phyloP scores from a whole-genome alignment of 2,797 vertebrate species.

The Sciaenops ocellatus region DNA sequence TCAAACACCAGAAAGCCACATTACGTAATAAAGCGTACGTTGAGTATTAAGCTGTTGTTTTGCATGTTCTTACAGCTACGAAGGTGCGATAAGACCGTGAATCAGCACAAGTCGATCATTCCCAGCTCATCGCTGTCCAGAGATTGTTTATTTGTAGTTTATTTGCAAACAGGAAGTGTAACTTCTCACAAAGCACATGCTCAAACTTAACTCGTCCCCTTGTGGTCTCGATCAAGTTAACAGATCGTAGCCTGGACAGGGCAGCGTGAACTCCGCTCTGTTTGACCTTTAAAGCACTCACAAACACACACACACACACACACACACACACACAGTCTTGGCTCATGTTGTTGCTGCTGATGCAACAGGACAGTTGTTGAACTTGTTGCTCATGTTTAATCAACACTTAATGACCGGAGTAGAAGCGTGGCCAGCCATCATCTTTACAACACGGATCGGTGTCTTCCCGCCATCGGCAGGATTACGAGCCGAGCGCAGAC shows the following conservation, averaged over 20 bases:
- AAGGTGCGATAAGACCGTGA: not conserved
- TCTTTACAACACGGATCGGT: not conserved
- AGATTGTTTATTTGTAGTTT: not conserved
- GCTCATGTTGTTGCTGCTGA: slow-evolving; percentile 31
- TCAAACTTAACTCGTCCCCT: not conserved
- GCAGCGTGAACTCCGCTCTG: not conserved
- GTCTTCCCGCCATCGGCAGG: slow-evolving; percentile 3
- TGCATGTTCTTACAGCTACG: not conserved
- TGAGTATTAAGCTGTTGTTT: no score
- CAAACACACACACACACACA: slow-evolving; percentile 6
- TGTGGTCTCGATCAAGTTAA: slow-evolving; percentile 14
- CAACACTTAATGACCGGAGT: slow-evolving; percentile 27
- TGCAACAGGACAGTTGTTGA: slow-evolving; percentile 54
- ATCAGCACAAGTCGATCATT: not conserved
- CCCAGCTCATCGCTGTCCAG: not conserved
- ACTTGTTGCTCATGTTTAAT: slow-evolving; percentile 36
- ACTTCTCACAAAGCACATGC: not conserved
- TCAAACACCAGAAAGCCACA: no score
- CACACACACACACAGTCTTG: slow-evolving; percentile 12
- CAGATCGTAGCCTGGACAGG: not conserved
- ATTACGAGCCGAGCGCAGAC: slow-evolving; percentile 12
- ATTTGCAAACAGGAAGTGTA: slow-evolving; percentile 20
- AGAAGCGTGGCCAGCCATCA: slow-evolving; percentile 2
- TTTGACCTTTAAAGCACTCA: slow-evolving; percentile 45
- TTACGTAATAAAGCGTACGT: no score